A percentile compares a stretch with the other conserved stretches of the same genome.
phyloP scores from a whole-genome alignment of 2,888 invertebrate genomes.

The Caenorhabditis plicata region DNA sequence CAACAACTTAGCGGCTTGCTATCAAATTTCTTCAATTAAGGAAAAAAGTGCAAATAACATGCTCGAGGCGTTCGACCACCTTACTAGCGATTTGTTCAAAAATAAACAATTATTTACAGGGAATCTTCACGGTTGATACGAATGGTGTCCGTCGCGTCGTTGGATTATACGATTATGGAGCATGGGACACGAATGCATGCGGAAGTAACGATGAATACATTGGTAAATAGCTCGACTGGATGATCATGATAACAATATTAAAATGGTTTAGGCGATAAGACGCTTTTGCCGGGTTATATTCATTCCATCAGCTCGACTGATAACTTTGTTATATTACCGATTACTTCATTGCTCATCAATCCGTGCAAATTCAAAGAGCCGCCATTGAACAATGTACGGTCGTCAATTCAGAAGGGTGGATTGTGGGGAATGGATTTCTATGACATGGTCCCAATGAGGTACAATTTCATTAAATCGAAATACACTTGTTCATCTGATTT shows the following conservation, averaged over 20 bases:
- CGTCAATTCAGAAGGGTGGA: conserved; percentile 60
- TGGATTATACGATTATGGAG: conserved; percentile 63
- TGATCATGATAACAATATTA: not conserved
- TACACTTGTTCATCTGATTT: not conserved
- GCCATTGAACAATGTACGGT: conserved; percentile 55
- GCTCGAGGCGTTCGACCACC: no score
- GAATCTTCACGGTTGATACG: conserved; percentile 63
- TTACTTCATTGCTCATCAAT: conserved; percentile 64
- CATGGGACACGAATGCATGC: conserved; percentile 62
- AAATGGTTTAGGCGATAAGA: conserved; percentile 58
- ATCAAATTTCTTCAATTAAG: no score
- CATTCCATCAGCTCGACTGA: conserved; percentile 65
- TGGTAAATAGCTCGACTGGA: conserved; percentile 30
- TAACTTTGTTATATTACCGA: conserved; percentile 62
- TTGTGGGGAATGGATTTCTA: conserved; percentile 65
- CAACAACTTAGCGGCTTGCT: no score
- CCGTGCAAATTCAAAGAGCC: conserved; percentile 66
- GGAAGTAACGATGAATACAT: conserved; percentile 63
- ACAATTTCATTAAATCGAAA: not conserved
- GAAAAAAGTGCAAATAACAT: no score
- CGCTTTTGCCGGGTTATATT: conserved; percentile 63
- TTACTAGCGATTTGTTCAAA: no score
- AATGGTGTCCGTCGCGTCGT: conserved; percentile 59
- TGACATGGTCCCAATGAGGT: conserved; percentile 65
- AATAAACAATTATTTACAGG: conserved; percentile 39